phyloP scores from a whole-genome alignment of 2,888 invertebrate genomes.

The Mylabris sibirica region DNA sequence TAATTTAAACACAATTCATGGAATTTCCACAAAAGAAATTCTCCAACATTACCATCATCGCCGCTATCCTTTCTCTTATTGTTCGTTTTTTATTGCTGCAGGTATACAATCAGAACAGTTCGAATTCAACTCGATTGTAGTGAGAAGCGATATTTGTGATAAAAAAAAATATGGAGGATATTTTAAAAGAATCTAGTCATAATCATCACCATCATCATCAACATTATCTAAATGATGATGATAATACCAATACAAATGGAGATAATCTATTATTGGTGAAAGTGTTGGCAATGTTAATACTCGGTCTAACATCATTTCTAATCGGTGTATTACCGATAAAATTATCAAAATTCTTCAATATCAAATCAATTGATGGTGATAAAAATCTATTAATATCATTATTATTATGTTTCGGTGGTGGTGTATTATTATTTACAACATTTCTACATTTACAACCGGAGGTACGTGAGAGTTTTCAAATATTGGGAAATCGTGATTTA shows the following conservation, averaged over 20 bases:
- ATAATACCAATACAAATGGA: slow-evolving; percentile 17
- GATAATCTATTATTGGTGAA: slow-evolving; percentile 64
- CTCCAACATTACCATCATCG: not conserved
- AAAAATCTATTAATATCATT: slow-evolving; percentile 66
- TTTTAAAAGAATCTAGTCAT: not conserved
- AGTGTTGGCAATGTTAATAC: slow-evolving; percentile 67
- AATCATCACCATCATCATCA: too few species aligned
- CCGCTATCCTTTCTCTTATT: not conserved
- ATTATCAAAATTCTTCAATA: slow-evolving; percentile 54
- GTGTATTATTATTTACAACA: slow-evolving; percentile 71
- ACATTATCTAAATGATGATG: not conserved
- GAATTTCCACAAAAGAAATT: not conserved
- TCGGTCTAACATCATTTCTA: slow-evolving; percentile 67
- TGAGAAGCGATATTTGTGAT: not conserved
- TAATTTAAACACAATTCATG: not conserved
- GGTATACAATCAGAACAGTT: not conserved
- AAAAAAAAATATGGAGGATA: not conserved
- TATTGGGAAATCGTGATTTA: slow-evolving; percentile 59
- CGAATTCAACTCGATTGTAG: not conserved
- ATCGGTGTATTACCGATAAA: slow-evolving; percentile 67
- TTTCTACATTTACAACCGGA: slow-evolving; percentile 73
- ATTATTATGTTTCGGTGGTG: slow-evolving; percentile 71
- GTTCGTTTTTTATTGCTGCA: not conserved
- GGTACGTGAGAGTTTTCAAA: slow-evolving; percentile 67
- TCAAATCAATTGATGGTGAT: slow-evolving; percentile 55